A percentile compares a stretch with the other conserved stretches of the same genome.
phyloP scores from a whole-genome alignment of 1,140 invertebrate species.

The Asobara japonica region DNA sequence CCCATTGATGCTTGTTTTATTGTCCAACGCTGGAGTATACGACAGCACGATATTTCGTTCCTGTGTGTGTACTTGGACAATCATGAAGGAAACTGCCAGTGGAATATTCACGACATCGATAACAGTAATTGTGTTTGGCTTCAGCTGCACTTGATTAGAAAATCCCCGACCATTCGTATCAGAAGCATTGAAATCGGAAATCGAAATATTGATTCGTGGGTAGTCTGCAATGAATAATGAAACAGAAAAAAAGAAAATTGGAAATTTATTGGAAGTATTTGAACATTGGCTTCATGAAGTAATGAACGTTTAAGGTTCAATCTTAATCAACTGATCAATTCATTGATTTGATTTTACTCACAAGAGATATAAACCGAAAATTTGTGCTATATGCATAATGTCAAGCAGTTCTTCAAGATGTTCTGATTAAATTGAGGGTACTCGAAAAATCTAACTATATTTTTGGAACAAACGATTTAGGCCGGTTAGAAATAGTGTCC shows the following conservation, averaged over 20 bases:
- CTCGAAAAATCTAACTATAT: no score
- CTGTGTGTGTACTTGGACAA: constrained; percentile 76
- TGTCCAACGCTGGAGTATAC: constrained; percentile 56
- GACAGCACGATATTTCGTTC: constrained; percentile 71
- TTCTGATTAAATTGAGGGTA: no score
- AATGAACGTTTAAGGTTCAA: no score
- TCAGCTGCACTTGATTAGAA: constrained; percentile 34
- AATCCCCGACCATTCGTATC: constrained; percentile 41
- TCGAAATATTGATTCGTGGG: constrained; percentile 28
- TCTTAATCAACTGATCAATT: no score
- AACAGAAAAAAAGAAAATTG: background rate
- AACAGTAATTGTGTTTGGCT: constrained; percentile 44
- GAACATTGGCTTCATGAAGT: no score
- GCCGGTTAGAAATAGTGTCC: no score
- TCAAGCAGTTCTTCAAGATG: no score
- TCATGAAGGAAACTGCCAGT: constrained; percentile 67
- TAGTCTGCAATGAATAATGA: constrained; percentile 54
- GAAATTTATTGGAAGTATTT: background rate
- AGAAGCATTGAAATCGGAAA: constrained; percentile 29
- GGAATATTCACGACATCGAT: constrained; percentile 67
- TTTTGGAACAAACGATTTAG: no score
- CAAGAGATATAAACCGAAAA: no score
- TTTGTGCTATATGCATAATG: no score
- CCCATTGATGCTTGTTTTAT: constrained; percentile 62
- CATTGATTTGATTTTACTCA: no score